Evolutionary conservation across 2,888 invertebrate species (phyloP).

Genomic region (Lithophane semibrunnea): DNA sequence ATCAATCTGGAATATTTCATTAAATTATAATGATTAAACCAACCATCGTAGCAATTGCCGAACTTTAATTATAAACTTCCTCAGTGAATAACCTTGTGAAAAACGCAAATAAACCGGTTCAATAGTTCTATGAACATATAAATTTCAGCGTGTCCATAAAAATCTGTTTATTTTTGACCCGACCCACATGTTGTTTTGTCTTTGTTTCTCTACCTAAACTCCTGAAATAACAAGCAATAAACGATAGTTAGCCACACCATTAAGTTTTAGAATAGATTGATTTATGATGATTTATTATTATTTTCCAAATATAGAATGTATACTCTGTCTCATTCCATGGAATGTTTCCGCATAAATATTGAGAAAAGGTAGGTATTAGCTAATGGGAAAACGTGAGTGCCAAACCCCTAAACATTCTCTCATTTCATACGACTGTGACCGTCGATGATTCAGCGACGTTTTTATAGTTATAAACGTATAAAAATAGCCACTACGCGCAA

Average conservation of each 20-base stretch:
- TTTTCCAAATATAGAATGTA: slow-evolving; percentile 24
- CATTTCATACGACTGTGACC: slow-evolving; percentile 26
- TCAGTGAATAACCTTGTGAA: slow-evolving; percentile 64
- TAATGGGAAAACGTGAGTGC: slow-evolving; percentile 33
- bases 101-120: slow-evolving; percentile 64
- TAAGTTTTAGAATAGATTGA: slow-evolving; percentile 5
- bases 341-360: slow-evolving; percentile 42
- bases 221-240: slow-evolving; percentile 45
- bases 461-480: slow-evolving; percentile 44
- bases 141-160: slow-evolving; percentile 61
- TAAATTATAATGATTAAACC: slow-evolving; percentile 42
- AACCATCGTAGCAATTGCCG: slow-evolving; percentile 33
- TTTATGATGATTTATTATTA: slow-evolving; percentile 25
- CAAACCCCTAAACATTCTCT: slow-evolving; percentile 41
- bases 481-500: slow-evolving; percentile 48
- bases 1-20: slow-evolving; percentile 38
- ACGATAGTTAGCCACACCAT: slow-evolving; percentile 1
- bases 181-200: slow-evolving; percentile 51
- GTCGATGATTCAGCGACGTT: slow-evolving; percentile 53
- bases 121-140: slow-evolving; percentile 67
- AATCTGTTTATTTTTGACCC: slow-evolving; percentile 58
- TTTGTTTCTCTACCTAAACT: slow-evolving; percentile 47
- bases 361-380: slow-evolving; percentile 28
- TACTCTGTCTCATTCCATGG: background rate
- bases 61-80: slow-evolving; percentile 63